These are phyloP conservation scores for Geococcyx californianus DNA, from an alignment of 2,113 vertebrate genomes.

Conservation along the genomic window DNA sequence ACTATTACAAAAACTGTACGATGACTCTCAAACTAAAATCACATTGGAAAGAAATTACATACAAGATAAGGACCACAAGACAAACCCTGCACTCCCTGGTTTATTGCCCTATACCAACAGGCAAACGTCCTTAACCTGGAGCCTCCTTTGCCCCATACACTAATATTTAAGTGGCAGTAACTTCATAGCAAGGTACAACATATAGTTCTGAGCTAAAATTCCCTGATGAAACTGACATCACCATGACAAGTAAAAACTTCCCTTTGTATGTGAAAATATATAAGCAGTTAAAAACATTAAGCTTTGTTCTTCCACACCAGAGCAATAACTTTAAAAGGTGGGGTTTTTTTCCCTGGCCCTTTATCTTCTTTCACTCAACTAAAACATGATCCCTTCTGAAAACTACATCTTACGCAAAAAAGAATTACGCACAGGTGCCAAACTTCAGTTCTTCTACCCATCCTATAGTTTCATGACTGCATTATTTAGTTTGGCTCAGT, in stretches of 20 bases:
- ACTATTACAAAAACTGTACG: neutral
- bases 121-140: neutral
- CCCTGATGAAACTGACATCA: neutral
- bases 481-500: neutral
- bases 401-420: neutral
- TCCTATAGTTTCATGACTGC: neutral
- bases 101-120: neutral
- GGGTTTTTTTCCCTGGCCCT: neutral
- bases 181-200: neutral
- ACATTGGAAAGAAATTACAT: neutral
- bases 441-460: neutral
- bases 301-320: neutral
- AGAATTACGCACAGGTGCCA: neutral
- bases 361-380: neutral
- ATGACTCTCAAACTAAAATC: neutral
- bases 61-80: neutral
- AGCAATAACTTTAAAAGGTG: neutral
- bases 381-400: neutral
- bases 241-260: neutral
- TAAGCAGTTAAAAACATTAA: neutral
- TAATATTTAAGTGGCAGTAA: neutral
- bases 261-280: neutral
- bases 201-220: neutral
- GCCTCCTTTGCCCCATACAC: neutral
- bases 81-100: neutral